phyloP scores from a whole-genome alignment of 2,888 invertebrate species.

The Acrobasis repandana region DNA sequence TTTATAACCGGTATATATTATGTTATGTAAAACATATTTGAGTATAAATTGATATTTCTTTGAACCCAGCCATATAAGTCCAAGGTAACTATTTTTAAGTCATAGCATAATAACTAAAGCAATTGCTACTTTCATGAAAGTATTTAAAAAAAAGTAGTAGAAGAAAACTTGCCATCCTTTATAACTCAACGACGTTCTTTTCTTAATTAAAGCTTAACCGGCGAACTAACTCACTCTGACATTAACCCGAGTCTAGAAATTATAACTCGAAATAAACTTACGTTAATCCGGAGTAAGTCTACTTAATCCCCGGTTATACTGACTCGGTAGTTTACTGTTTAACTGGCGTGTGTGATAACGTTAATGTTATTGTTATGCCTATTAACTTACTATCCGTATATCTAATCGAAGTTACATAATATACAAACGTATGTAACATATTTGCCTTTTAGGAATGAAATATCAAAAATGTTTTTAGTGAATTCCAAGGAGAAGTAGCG shows the following conservation, averaged over 20 bases:
- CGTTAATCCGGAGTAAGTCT: slow-evolving; percentile 13
- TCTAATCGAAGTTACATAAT: neutral
- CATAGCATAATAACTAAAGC: too few relatives aligned
- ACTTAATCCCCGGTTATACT: slow-evolving; percentile 7
- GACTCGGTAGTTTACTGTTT: slow-evolving; percentile 1
- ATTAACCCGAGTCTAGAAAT: slow-evolving; percentile 7
- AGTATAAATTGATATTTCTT: too few relatives aligned
- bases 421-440: too few relatives aligned
- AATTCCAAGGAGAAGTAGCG: too few relatives aligned
- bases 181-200: slow-evolving; percentile 5
- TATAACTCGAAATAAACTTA: slow-evolving; percentile 15
- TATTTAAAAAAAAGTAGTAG: neutral
- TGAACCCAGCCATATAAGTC: too few relatives aligned
- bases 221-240: slow-evolving; percentile 7
- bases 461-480: too few relatives aligned
- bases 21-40: too few relatives aligned
- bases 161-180: neutral
- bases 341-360: slow-evolving; percentile 9
- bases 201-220: slow-evolving; percentile 5
- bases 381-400: too few relatives aligned
- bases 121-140: too few relatives aligned
- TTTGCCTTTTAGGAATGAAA: too few relatives aligned
- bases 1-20: too few relatives aligned
- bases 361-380: neutral
- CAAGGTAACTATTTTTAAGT: too few relatives aligned